phyloP scores from a whole-genome alignment of 2,797 vertebrate species.

The Micropoecilia bifurca region DNA sequence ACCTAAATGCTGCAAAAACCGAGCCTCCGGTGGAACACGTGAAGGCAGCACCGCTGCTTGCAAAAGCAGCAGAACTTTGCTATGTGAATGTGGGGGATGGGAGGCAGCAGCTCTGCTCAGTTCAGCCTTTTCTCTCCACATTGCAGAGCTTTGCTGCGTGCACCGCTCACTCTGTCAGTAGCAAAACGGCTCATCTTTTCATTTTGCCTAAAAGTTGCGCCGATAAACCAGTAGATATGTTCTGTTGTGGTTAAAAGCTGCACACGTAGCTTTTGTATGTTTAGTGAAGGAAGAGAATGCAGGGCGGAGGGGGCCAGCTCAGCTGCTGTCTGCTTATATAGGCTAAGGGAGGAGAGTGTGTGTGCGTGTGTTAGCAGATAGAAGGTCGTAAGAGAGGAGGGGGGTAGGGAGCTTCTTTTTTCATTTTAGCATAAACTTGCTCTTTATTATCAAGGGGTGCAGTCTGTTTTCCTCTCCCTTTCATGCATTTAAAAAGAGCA shows the following conservation, averaged over 20 bases:
- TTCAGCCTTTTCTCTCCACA: conserved; percentile 76
- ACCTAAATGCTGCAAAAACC: conserved; percentile 37
- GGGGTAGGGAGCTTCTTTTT: conserved; percentile 75
- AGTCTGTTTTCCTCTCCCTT: conserved; percentile 47
- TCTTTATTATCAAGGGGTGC: conserved; percentile 72
- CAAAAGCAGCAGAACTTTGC: conserved; percentile 87
- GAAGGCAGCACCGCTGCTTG: conserved; percentile 79
- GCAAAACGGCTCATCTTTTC: conserved; percentile 52
- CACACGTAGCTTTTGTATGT: conserved; percentile 61
- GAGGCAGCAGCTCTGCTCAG: conserved; percentile 75
- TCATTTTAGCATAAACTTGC: conserved; percentile 82
- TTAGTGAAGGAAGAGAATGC: conserved; percentile 66
- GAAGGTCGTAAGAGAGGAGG: conserved; percentile 70
- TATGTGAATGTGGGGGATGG: conserved; percentile 86
- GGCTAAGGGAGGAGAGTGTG: conserved; percentile 73
- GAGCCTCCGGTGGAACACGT: conserved; percentile 34
- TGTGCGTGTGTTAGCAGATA: conserved; percentile 51
- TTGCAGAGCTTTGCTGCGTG: conserved; percentile 77
- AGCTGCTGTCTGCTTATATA: conserved; percentile 79
- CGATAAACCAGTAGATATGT: conserved; percentile 42
- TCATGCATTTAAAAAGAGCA: conserved; percentile 43
- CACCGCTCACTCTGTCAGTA: conserved; percentile 61
- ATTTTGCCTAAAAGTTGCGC: conserved; percentile 48
- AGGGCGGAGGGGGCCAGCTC: conserved; percentile 72
- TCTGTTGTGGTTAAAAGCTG: conserved; percentile 51